Evolutionary conservation across 2,888 invertebrate genomes (phyloP).

Genomic region (Amiota minor): DNA sequence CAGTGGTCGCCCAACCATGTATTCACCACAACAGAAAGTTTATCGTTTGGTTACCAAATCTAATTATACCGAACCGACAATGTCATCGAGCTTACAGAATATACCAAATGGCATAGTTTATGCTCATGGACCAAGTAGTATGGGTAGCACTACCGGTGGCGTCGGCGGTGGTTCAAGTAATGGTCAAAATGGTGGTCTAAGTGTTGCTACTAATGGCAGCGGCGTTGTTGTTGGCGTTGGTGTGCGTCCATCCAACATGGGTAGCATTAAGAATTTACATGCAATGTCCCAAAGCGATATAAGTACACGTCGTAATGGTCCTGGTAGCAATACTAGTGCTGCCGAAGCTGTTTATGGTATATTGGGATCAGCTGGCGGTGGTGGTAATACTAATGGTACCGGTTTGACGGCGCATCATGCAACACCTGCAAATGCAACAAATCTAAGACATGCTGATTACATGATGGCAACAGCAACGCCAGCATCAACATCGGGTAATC

Average conservation of each 20-base stretch:
- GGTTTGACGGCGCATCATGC: conserved; percentile 69
- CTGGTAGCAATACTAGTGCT: conserved; percentile 43
- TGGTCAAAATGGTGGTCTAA: conserved; percentile 40
- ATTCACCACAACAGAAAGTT: conserved; percentile 71
- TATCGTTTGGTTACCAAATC: conserved; percentile 72
- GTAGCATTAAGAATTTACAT: conserved; percentile 70
- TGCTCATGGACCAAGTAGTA: conserved; percentile 57
- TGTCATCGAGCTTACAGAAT: conserved; percentile 74
- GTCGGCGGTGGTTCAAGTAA: conserved; percentile 51
- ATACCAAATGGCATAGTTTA: conserved; percentile 73
- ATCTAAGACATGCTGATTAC: conserved; percentile 67
- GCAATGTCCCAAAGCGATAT: conserved; percentile 72
- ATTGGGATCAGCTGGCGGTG: conserved; percentile 50
- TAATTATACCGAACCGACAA: conserved; percentile 72
- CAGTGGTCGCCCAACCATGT: conserved; percentile 66
- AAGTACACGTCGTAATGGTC: conserved; percentile 61
- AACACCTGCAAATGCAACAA: conserved; percentile 66
- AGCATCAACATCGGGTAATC: conserved; percentile 59
- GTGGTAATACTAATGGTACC: conserved; percentile 55
- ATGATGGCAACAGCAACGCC: conserved; percentile 67
- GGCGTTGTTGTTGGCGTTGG: conserved; percentile 43
- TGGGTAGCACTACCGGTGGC: conserved; percentile 47
- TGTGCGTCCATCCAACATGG: conserved; percentile 57
- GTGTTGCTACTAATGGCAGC: conserved; percentile 32
- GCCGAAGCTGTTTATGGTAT: conserved; percentile 57